phyloP scores from a whole-genome alignment of 2,888 invertebrate genomes.

The Atethmia centrago region DNA sequence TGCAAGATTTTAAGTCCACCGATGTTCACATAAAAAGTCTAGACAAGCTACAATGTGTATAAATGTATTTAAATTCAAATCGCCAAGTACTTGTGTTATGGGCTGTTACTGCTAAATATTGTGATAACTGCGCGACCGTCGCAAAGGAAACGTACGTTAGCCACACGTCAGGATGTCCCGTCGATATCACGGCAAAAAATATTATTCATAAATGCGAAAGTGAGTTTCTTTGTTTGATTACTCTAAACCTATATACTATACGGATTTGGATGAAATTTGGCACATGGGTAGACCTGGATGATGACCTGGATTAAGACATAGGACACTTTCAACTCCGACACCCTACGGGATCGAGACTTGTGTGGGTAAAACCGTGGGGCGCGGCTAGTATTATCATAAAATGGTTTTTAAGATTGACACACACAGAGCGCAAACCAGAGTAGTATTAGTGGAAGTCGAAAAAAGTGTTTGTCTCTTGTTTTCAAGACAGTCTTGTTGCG shows the following conservation, averaged over 20 bases:
- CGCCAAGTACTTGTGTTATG: constrained; percentile 56
- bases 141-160: constrained; percentile 37
- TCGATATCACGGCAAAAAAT: too few relatives aligned
- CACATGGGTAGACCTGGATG: too few relatives aligned
- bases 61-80: constrained; percentile 66
- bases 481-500: not conserved
- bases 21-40: constrained; percentile 41
- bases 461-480: too few relatives aligned
- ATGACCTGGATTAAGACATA: too few relatives aligned
- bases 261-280: too few relatives aligned
- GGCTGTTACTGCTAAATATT: constrained; percentile 62
- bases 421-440: not conserved
- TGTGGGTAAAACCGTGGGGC: too few relatives aligned
- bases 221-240: too few relatives aligned
- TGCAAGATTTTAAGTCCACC: constrained; percentile 19
- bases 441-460: not conserved
- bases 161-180: not conserved
- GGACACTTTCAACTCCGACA: too few relatives aligned
- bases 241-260: too few relatives aligned
- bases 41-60: constrained; percentile 50
- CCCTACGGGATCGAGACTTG: too few relatives aligned
- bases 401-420: not conserved
- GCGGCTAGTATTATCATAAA: not conserved
- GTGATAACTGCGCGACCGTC: constrained; percentile 54
- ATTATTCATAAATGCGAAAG: too few relatives aligned